Evolutionary conservation across 2,888 invertebrate genomes (phyloP).

Genomic region (Xestobium rufovillosum): DNA sequence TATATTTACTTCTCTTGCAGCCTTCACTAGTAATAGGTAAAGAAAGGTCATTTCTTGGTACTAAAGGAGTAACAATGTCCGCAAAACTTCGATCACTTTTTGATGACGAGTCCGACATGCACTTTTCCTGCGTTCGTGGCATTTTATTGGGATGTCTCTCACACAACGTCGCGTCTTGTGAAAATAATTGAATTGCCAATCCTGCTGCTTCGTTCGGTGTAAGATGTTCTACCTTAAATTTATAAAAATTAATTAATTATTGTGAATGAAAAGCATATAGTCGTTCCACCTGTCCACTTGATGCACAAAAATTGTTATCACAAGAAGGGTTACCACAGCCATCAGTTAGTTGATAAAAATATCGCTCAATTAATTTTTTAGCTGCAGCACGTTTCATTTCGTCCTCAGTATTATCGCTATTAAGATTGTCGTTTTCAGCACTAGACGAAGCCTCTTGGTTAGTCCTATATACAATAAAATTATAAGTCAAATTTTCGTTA

Average conservation of each 20-base stretch:
- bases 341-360: constrained; percentile 86
- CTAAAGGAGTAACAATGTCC: constrained; percentile 9
- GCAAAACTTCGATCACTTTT: constrained; percentile 7
- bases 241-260: constrained; percentile 1
- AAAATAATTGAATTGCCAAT: constrained; percentile 78
- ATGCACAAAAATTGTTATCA: constrained; percentile 81
- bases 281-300: constrained; percentile 69
- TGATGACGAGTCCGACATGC: constrained; percentile 13
- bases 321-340: constrained; percentile 89
- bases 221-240: constrained; percentile 56
- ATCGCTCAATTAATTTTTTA: constrained; percentile 81
- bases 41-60: constrained; percentile 32
- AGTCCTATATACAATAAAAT: constrained; percentile 28
- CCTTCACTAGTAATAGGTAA: constrained; percentile 28
- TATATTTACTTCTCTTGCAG: constrained; percentile 23
- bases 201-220: constrained; percentile 87
- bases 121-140: constrained; percentile 49
- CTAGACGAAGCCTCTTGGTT: constrained; percentile 29
- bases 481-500: neutral
- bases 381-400: constrained; percentile 72
- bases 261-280: constrained; percentile 4
- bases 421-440: constrained; percentile 26
- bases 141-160: constrained; percentile 68
- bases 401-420: constrained; percentile 45
- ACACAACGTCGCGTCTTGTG: constrained; percentile 77